Evolutionary conservation across 2,113 vertebrate species (phyloP).

Genomic region (Bujurquina vittata): DNA sequence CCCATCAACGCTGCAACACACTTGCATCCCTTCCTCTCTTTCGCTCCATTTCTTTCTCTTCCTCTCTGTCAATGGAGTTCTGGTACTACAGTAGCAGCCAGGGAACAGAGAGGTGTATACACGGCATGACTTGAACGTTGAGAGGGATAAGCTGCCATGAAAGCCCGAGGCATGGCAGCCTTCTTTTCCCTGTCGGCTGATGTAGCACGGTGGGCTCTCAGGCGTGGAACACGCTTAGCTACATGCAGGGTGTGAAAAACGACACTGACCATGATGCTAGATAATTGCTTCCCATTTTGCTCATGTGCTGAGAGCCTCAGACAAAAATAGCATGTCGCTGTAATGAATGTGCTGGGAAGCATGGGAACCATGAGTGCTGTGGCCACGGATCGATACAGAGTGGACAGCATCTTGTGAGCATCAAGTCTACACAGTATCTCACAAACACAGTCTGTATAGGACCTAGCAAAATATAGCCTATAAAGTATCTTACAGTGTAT

Average conservation of each 20-base stretch:
- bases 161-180: constrained; percentile 64
- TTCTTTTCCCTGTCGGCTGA: constrained; percentile 58
- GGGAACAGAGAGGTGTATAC: constrained; percentile 58
- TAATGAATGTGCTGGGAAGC: constrained; percentile 72
- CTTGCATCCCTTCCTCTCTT: constrained; percentile 69
- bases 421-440: constrained; percentile 54
- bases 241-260: constrained; percentile 76
- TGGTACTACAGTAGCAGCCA: constrained; percentile 65
- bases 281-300: constrained; percentile 83
- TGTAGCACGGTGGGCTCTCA: constrained; percentile 65
- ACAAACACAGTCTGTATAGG: constrained; percentile 21
- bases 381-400: constrained; percentile 69
- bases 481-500: constrained; percentile 14
- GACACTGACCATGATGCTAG: constrained; percentile 80
- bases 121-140: constrained; percentile 62
- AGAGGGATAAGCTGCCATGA: constrained; percentile 68
- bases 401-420: constrained; percentile 52
- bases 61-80: constrained; percentile 61
- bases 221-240: constrained; percentile 72
- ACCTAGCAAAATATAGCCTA: constrained; percentile 39
- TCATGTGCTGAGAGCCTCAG: constrained; percentile 67
- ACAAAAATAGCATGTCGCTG: constrained; percentile 82
- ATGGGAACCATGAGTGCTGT: constrained; percentile 72
- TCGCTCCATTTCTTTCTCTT: constrained; percentile 61
- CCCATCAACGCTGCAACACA: constrained; percentile 76